A percentile compares a stretch with the other conserved stretches of the same genome.
phyloP scores from a whole-genome alignment of 2,113 vertebrate species.

The Gasterosteus aculeatus region DNA sequence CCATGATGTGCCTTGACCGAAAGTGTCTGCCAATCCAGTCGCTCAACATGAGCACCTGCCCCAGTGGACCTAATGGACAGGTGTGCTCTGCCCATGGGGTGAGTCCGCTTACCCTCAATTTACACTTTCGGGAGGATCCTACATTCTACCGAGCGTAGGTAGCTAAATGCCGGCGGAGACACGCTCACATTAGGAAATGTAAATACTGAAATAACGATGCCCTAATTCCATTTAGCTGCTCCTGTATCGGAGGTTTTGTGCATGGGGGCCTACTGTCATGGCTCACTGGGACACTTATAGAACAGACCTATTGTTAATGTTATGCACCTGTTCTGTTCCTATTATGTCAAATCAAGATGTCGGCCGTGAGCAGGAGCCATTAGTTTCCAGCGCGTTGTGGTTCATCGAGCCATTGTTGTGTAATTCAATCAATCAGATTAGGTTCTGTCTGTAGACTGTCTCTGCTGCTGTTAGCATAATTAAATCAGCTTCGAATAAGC shows the following conservation, averaged over 20 bases:
- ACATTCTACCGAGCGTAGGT: background rate
- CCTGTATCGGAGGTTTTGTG: background rate
- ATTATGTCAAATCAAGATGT: background rate
- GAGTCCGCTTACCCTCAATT: constrained; percentile 70
- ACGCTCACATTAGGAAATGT: background rate
- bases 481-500: background rate
- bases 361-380: background rate
- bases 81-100: constrained; percentile 98
- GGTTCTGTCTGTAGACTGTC: background rate
- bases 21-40: constrained; percentile 97
- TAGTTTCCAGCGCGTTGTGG: background rate
- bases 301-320: background rate
- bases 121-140: background rate
- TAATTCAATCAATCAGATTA: background rate
- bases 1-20: constrained; percentile 99
- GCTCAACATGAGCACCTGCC: constrained; percentile 96
- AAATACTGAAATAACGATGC: background rate
- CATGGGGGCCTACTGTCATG: background rate
- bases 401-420: background rate
- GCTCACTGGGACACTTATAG: background rate
- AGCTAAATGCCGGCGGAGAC: background rate
- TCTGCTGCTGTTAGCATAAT: background rate
- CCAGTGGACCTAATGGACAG: constrained; percentile 89
- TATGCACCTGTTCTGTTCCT: background rate
- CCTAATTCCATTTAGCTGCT: background rate